Conservation (phyloP, 2,888 invertebrate species). For the Monochamus alternatus region DNA sequence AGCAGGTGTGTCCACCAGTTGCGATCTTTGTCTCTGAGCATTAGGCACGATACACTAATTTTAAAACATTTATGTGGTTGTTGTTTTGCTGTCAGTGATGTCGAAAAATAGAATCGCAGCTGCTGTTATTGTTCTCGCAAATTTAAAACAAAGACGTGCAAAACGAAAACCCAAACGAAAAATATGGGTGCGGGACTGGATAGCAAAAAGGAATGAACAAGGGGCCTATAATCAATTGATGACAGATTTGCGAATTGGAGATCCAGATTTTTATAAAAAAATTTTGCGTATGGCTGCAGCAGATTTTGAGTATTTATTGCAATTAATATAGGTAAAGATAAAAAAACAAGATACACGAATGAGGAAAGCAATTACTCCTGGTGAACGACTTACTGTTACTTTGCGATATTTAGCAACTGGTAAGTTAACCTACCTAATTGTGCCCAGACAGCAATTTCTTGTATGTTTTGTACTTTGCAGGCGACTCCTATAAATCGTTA, state of each 20-base stretch:
- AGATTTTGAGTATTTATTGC: no score
- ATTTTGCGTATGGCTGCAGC: no score
- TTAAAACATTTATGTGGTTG: conserved; percentile 21
- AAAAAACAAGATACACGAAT: no score
- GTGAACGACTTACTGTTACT: no score
- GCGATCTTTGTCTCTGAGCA: conserved; percentile 13
- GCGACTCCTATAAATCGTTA: conserved; percentile 21
- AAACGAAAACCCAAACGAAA: conserved; percentile 27
- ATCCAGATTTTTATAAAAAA: conserved; percentile 24
- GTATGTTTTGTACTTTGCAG: conserved; percentile 15
- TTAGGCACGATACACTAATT: no score
- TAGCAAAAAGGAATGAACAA: conserved; percentile 24
- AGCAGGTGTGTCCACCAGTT: conserved; percentile 20
- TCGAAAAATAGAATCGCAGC: conserved; percentile 16
- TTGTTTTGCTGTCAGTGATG: conserved; percentile 18
- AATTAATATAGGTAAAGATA: no score
- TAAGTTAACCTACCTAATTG: conserved; percentile 27
- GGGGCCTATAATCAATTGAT: conserved; percentile 35
- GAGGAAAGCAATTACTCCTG: no score
- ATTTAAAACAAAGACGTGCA: conserved; percentile 17
- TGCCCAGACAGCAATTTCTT: neutral
- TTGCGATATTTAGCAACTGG: conserved; percentile 36
- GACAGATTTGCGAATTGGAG: conserved; percentile 30
- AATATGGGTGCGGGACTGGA: conserved; percentile 27
- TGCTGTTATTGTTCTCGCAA: conserved; percentile 16